Evolutionary conservation across 2,113 vertebrate genomes (phyloP).

Genomic region (Rafetus swinhoei): DNA sequence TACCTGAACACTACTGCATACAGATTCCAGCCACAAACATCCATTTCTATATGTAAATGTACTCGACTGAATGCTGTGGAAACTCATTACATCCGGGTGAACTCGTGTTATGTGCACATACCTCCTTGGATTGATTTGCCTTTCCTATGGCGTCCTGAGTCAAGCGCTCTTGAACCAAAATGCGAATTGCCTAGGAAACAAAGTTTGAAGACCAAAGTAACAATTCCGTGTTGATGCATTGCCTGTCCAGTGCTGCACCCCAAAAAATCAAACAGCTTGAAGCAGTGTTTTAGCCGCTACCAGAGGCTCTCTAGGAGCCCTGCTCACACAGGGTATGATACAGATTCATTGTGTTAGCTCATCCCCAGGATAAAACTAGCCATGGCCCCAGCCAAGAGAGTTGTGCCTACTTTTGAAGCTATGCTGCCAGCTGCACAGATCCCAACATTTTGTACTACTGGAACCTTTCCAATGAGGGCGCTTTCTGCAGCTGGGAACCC

Average conservation of each 20-base stretch:
- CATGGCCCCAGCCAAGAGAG: not conserved
- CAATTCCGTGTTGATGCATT: not conserved
- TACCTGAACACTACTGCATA: fast-evolving
- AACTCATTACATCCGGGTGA: not conserved
- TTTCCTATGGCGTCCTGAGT: slow-evolving; percentile 92
- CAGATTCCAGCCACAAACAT: not conserved
- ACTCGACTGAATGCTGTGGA: not conserved
- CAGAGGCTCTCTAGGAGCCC: not conserved
- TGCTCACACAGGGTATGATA: not conserved
- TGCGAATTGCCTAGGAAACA: slow-evolving; percentile 89
- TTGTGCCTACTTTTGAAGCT: not conserved
- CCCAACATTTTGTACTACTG: not conserved
- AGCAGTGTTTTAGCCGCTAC: not conserved
- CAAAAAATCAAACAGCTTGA: not conserved
- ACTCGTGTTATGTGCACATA: slow-evolving; percentile 29
- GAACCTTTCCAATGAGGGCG: not conserved
- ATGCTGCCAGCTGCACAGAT: not conserved
- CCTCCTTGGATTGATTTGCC: slow-evolving; percentile 92
- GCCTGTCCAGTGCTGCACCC: not conserved
- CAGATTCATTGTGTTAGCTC: fast-evolving
- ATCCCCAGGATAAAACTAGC: not conserved
- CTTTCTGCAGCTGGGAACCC: not conserved
- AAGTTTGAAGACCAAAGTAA: not conserved
- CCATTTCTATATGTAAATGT: not conserved
- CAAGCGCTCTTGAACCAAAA: slow-evolving; percentile 94